Percentiles rank a stretch among this genome's conserved stretches.
These are phyloP conservation scores for Eledona agricola DNA, from an alignment of 2,888 invertebrate species.

Conservation along the genomic window DNA sequence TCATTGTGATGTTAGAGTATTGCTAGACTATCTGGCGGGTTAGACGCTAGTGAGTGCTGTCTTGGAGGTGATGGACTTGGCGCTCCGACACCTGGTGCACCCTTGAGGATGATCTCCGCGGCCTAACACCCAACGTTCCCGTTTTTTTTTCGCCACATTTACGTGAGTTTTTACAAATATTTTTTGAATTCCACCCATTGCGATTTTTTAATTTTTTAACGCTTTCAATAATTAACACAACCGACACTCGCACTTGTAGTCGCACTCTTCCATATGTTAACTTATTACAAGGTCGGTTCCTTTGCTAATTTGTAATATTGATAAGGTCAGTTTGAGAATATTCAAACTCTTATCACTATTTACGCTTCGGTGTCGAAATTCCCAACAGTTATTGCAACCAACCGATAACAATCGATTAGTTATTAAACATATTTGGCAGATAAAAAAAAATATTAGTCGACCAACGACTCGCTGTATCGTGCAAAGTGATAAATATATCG, in stretches of 20 bases:
- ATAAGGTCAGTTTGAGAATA: slow-evolving; percentile 21
- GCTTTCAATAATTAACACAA: not conserved
- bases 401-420: slow-evolving; percentile 9
- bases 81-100: slow-evolving; percentile 41
- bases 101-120: slow-evolving; percentile 48
- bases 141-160: slow-evolving; percentile 11
- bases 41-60: slow-evolving; percentile 58
- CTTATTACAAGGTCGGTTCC: slow-evolving; percentile 1
- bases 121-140: slow-evolving; percentile 7
- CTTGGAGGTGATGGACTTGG: slow-evolving; percentile 44
- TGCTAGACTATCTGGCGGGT: slow-evolving; percentile 62
- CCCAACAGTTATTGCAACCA: slow-evolving; percentile 15
- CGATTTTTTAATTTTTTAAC: slow-evolving; percentile 16
- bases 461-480: no score
- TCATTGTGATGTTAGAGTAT: slow-evolving; percentile 63
- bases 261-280: slow-evolving; percentile 9
- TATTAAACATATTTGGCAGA: no score
- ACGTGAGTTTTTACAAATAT: slow-evolving; percentile 38
- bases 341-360: slow-evolving; percentile 22
- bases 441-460: slow-evolving; percentile 5
- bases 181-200: slow-evolving; percentile 9
- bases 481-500: no score
- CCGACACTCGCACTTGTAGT: not conserved
- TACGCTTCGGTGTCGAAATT: slow-evolving; percentile 16
- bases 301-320: slow-evolving; percentile 12